These are phyloP conservation scores for Galerucella pusilla DNA, from an alignment of 2,888 invertebrate species.

Conservation along the genomic window DNA sequence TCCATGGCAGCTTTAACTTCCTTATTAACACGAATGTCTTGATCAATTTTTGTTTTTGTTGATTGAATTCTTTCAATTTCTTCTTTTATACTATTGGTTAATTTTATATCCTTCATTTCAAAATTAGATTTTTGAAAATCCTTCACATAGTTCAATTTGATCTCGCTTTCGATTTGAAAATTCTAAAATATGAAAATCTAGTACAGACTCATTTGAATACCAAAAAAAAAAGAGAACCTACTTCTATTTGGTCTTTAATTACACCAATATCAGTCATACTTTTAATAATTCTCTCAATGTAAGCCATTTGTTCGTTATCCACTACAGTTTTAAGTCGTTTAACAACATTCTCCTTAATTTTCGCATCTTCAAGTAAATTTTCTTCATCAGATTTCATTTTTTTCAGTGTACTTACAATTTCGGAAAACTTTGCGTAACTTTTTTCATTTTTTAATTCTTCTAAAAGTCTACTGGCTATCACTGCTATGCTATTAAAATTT, in stretches of 20 bases:
- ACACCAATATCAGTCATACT: slow-evolving; percentile 51
- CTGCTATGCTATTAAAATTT: slow-evolving; percentile 45
- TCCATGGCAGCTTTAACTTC: slow-evolving; percentile 60
- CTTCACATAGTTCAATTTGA: slow-evolving; percentile 55
- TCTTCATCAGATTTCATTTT: slow-evolving; percentile 42
- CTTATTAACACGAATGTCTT: slow-evolving; percentile 60
- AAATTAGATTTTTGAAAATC: slow-evolving; percentile 62
- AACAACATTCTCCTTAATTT: slow-evolving; percentile 41
- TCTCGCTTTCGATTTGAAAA: slow-evolving; percentile 52
- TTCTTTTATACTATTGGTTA: slow-evolving; percentile 55
- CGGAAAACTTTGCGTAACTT: slow-evolving; percentile 41
- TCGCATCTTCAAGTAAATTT: slow-evolving; percentile 37
- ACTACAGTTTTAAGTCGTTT: slow-evolving; percentile 43
- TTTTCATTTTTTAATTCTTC: slow-evolving; percentile 42
- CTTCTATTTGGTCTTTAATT: slow-evolving; percentile 57
- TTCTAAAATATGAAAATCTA: slow-evolving; percentile 51
- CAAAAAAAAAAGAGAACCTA: slow-evolving; percentile 21
- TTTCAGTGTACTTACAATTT: slow-evolving; percentile 43
- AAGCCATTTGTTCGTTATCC: slow-evolving; percentile 47
- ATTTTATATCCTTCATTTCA: slow-evolving; percentile 59
- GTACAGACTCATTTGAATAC: not conserved
- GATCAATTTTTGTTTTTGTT: slow-evolving; percentile 57
- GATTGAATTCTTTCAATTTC: slow-evolving; percentile 54
- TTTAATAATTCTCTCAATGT: slow-evolving; percentile 42
- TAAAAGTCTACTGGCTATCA: slow-evolving; percentile 38